phyloP scores from a whole-genome alignment of 2,888 invertebrate genomes.

The Tholera decimalis region DNA sequence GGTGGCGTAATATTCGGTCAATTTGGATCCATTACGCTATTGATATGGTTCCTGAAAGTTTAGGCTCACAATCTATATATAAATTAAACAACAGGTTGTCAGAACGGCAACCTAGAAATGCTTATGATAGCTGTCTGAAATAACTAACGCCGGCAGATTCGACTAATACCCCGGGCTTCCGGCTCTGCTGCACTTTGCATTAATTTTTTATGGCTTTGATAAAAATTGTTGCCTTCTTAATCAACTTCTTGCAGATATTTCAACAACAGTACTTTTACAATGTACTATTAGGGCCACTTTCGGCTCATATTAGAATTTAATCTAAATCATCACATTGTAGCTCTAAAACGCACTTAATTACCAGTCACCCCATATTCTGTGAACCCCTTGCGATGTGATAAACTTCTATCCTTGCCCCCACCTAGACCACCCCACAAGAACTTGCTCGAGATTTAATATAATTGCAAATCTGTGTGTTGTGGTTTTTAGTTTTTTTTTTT shows the following conservation, averaged over 20 bases:
- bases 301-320: no score
- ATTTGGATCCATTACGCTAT: slow-evolving; percentile 32
- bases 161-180: slow-evolving; percentile 18
- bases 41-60: slow-evolving; percentile 44
- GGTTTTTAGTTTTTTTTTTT: no score
- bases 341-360: no score
- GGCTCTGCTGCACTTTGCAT: slow-evolving; percentile 5
- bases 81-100: slow-evolving; percentile 61
- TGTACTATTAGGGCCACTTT: no score
- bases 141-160: slow-evolving; percentile 37
- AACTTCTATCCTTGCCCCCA: not conserved
- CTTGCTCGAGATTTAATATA: slow-evolving; percentile 44
- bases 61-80: slow-evolving; percentile 26
- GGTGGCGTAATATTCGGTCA: slow-evolving; percentile 49
- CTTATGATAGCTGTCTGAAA: slow-evolving; percentile 57
- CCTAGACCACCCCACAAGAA: slow-evolving; percentile 42
- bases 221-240: not conserved
- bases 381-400: not conserved
- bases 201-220: not conserved
- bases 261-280: no score
- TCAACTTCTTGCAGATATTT: no score
- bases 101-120: slow-evolving; percentile 52
- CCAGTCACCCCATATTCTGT: not conserved
- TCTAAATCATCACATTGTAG: no score
- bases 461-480: slow-evolving; percentile 45